Conservation (phyloP, 2,113 vertebrate species). For the Vidua macroura region DNA sequence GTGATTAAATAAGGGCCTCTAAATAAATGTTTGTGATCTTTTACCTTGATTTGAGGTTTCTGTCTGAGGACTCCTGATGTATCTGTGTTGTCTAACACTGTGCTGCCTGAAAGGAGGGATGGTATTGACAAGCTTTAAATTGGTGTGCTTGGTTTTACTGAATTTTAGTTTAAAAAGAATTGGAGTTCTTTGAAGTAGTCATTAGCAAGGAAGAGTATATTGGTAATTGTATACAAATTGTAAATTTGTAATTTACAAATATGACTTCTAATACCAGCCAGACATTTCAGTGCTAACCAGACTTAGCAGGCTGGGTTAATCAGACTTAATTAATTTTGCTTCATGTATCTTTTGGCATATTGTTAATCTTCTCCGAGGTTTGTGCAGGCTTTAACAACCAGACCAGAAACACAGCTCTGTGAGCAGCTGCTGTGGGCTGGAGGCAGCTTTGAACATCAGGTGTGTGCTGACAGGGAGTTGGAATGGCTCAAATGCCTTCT, state of each 20-base stretch:
- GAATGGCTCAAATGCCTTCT: neutral
- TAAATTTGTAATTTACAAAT: neutral
- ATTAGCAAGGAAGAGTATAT: neutral
- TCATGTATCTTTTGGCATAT: neutral
- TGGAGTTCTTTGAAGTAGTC: neutral
- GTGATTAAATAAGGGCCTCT: neutral
- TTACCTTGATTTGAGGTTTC: neutral
- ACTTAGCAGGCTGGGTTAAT: neutral
- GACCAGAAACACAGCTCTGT: neutral
- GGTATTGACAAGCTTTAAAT: conserved; percentile 9
- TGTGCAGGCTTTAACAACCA: neutral
- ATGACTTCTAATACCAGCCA: neutral
- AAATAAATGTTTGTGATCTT: neutral
- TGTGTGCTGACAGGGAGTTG: neutral
- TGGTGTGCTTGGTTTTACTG: neutral
- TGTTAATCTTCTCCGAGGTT: neutral
- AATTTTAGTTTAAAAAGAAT: conserved; percentile 27
- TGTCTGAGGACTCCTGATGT: neutral
- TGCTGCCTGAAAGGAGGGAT: neutral
- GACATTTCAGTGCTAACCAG: neutral
- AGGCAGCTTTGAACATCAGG: neutral
- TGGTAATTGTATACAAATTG: neutral
- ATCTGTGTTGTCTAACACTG: neutral
- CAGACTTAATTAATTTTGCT: neutral
- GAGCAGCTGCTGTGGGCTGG: neutral